Conservation (phyloP, 2,888 invertebrate species). For the Epinotia bilunana region DNA sequence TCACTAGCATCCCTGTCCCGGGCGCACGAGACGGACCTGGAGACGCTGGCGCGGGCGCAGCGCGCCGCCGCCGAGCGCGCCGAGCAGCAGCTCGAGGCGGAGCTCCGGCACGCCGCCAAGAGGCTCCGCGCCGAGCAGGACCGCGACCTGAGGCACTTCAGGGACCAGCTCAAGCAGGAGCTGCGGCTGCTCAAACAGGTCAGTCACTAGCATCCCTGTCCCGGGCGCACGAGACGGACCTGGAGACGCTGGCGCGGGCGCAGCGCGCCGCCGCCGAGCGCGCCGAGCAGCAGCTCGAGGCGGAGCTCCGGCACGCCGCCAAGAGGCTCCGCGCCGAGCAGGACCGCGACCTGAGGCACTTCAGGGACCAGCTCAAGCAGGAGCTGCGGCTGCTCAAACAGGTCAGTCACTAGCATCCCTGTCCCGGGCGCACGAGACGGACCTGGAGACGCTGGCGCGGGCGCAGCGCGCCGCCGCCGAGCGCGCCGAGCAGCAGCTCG, state of each 20-base stretch:
- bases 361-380: slow-evolving; percentile 96
- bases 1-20: too few species aligned
- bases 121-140: slow-evolving; percentile 97
- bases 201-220: too few species aligned
- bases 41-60: too few species aligned
- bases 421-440: too few species aligned
- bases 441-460: too few species aligned
- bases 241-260: slow-evolving; percentile 94
- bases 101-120: too few species aligned
- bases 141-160: slow-evolving; percentile 95
- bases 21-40: too few species aligned
- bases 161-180: slow-evolving; percentile 97
- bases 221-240: slow-evolving; percentile 95
- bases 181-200: slow-evolving; percentile 94
- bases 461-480: slow-evolving; percentile 96
- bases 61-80: slow-evolving; percentile 97
- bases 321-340: slow-evolving; percentile 97
- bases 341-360: slow-evolving; percentile 96
- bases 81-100: slow-evolving; percentile 95
- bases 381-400: slow-evolving; percentile 97
- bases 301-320: slow-evolving; percentile 93
- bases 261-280: slow-evolving; percentile 97
- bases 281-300: slow-evolving; percentile 95
- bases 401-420: too few species aligned
- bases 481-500: slow-evolving; percentile 95